Conservation (phyloP, 1,140 invertebrate species). For the Drepana arcuata region DNA sequence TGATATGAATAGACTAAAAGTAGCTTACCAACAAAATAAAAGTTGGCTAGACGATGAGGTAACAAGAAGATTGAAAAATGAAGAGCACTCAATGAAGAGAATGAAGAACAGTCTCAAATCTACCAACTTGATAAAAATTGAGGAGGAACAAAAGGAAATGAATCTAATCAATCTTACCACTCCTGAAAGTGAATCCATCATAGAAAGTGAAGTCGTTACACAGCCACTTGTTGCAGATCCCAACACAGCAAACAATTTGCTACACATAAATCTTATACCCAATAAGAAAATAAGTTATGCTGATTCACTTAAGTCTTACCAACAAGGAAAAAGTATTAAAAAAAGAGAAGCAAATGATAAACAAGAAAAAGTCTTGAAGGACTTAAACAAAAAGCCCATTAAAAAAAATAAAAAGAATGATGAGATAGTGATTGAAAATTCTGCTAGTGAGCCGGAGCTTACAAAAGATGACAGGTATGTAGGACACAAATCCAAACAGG, state of each 20-base stretch:
- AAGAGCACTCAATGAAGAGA: constrained; percentile 29
- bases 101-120: constrained; percentile 14
- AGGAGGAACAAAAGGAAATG: constrained; percentile 13
- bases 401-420: constrained; percentile 23
- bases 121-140: constrained; percentile 9
- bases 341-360: constrained; percentile 13
- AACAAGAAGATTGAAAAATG: constrained; percentile 33
- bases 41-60: constrained; percentile 52
- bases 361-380: constrained; percentile 5
- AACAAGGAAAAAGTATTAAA: constrained; percentile 14
- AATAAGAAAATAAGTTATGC: constrained; percentile 34
- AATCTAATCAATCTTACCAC: background rate
- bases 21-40: constrained; percentile 51
- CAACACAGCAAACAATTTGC: background rate
- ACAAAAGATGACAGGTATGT: constrained; percentile 51
- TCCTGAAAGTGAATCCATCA: background rate
- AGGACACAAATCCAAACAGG: constrained; percentile 31
- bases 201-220: background rate
- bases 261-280: background rate
- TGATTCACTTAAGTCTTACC: constrained; percentile 36
- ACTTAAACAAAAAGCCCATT: constrained; percentile 13
- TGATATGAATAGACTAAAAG: constrained; percentile 42
- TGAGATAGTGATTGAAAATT: constrained; percentile 14
- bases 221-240: no score
- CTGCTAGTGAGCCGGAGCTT: constrained; percentile 37